A percentile compares a stretch with the other conserved stretches of the same genome.
phyloP scores from a whole-genome alignment of 2,797 vertebrate species.

The Ceryle rudis region DNA sequence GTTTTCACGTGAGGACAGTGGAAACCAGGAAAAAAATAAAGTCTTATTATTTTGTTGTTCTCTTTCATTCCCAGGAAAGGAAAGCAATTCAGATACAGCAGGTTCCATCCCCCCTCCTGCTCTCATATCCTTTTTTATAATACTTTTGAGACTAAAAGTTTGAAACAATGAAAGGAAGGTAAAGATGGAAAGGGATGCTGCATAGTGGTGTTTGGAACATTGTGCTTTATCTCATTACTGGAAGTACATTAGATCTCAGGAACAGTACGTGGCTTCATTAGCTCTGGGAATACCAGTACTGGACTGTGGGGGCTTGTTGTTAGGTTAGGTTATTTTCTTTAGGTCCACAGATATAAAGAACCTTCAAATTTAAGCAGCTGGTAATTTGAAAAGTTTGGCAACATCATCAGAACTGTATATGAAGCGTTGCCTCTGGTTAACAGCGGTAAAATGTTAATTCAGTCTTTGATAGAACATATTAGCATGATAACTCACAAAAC shows the following conservation, averaged over 20 bases:
- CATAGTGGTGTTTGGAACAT: neutral
- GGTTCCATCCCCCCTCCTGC: neutral
- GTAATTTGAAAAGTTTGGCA: slow-evolving; percentile 53
- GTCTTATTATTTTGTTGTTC: neutral
- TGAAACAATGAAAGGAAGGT: slow-evolving; percentile 9
- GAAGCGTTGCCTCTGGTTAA: slow-evolving; percentile 64
- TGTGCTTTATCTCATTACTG: neutral
- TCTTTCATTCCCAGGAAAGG: neutral
- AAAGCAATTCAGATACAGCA: neutral
- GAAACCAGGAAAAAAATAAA: neutral
- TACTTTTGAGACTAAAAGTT: neutral
- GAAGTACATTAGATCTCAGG: neutral
- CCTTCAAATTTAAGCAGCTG: slow-evolving; percentile 62
- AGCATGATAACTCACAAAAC: slow-evolving; percentile 71
- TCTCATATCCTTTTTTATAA: neutral
- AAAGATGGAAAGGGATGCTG: neutral
- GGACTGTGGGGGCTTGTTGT: neutral
- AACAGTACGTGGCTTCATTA: neutral
- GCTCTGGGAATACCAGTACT: neutral
- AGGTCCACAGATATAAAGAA: neutral
- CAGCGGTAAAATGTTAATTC: slow-evolving; percentile 75
- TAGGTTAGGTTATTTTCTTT: slow-evolving; percentile 1
- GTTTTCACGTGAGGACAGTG: neutral
- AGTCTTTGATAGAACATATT: slow-evolving; percentile 73
- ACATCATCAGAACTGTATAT: slow-evolving; percentile 57